Base-by-base conservation (phyloP, 2,888 invertebrate genomes). In the Dicroscelio sp. region DNA sequence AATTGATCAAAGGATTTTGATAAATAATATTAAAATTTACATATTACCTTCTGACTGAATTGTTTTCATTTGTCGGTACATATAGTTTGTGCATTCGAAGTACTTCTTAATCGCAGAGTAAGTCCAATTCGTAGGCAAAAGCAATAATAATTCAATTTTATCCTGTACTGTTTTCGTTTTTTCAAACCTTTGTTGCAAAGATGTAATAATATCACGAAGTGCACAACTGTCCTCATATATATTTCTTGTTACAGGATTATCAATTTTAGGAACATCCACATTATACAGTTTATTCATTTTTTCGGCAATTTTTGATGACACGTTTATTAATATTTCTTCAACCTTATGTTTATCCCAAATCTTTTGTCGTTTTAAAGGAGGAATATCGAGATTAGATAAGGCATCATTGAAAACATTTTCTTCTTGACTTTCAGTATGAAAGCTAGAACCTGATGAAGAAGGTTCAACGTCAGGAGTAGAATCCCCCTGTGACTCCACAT, bases 391-490 rank as follows among this genome's bases (percentile, higher is more conserved):
- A 69, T 27, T 25, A 33, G 33, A 43, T 52, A 82, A 69, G 1
- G 23, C 25, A 35, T 69, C 8, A 67, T 82, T 69, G 27, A 82
- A 69, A 35, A 25, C 17, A 67, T 82, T 69, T 27, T 69, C 0
- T 35, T 82, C 82, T 82, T 82, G 69, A 82, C 82, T 82, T 65
- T 67, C 33, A n/a, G 79, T 65, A 30, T 65, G 79, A 31, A 48
- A 79, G 65, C 63, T 65, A 48, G 79, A 79, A 2, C 55, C 82
- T 55, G 58, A 82, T 65, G 79, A 76, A 35, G 65, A 20, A 48
- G 30, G 38, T 12, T 31, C 1, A 2, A 65, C 33, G 48, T 63
- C 43, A 31, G 30, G 48, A 48, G 65, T 33, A 55, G 75, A 79
- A 65, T 43, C 60, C 1, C 31, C 23, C n/a, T 63, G 30, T 63